These are phyloP conservation scores for Megalopta genalis DNA, from an alignment of 1,140 invertebrate species.

Conservation along the genomic window DNA sequence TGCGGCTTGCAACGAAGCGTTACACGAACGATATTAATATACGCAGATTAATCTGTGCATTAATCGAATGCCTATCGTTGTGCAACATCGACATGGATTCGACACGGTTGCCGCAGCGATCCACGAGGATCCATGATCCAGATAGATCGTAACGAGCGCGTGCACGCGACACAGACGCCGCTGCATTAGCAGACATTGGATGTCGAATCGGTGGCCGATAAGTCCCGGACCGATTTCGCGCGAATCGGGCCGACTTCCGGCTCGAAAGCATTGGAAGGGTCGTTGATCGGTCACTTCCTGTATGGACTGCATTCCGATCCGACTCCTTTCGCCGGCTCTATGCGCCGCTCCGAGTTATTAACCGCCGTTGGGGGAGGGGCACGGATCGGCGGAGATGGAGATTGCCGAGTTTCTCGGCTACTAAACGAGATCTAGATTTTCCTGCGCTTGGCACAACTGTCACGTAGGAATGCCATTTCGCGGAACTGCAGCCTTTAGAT, in stretches of 20 bases:
- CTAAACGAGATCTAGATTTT: constrained; percentile 63
- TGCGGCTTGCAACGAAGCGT: too few species aligned
- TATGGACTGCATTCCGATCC: constrained; percentile 61
- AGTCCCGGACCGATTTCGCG: constrained; percentile 36
- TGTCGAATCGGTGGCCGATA: constrained; percentile 16
- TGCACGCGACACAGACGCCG: too few species aligned
- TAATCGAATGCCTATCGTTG: too few species aligned
- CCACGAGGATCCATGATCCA: too few species aligned
- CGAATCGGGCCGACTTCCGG: constrained; percentile 57
- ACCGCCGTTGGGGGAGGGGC: constrained; percentile 20
- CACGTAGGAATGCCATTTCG: constrained; percentile 59
- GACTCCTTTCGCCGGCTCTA: constrained; percentile 60
- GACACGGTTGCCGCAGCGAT: too few species aligned
- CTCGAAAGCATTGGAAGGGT: constrained; percentile 54
- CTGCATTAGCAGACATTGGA: too few species aligned
- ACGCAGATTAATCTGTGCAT: too few species aligned
- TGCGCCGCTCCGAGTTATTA: constrained; percentile 62
- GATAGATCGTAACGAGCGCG: too few species aligned
- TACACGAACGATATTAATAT: too few species aligned
- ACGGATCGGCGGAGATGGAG: constrained; percentile 25
- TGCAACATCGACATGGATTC: too few species aligned
- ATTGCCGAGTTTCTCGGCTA: constrained; percentile 53
- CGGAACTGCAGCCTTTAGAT: constrained; percentile 41
- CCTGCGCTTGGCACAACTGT: constrained; percentile 51
- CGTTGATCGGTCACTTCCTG: constrained; percentile 62